phyloP scores from a whole-genome alignment of 2,113 vertebrate species.

The Sapayoa aenigma region DNA sequence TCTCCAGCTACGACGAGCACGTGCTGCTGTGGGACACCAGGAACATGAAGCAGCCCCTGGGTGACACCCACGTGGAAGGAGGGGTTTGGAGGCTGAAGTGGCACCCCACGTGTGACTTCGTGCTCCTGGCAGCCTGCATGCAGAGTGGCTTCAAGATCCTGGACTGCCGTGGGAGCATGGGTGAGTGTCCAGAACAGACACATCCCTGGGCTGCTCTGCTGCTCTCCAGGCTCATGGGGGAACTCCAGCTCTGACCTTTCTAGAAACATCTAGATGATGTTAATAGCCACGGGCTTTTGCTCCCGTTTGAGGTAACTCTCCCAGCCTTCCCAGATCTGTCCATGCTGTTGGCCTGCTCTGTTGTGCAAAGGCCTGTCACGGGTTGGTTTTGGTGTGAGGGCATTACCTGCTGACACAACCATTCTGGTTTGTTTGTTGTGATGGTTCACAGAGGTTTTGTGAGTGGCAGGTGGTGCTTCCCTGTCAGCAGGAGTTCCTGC shows the following conservation, averaged over 20 bases:
- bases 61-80: slow-evolving; percentile 78
- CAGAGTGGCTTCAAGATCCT: slow-evolving; percentile 88
- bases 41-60: slow-evolving; percentile 82
- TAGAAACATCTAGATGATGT: not conserved
- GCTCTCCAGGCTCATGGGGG: not conserved
- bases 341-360: not conserved
- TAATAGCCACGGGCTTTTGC: not conserved
- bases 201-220: not conserved
- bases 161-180: slow-evolving; percentile 77
- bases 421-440: not conserved
- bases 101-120: slow-evolving; percentile 81
- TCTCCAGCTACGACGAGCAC: slow-evolving; percentile 88
- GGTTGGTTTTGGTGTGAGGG: not conserved
- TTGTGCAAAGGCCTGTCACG: not conserved
- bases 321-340: not conserved
- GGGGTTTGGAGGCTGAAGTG: slow-evolving; percentile 96
- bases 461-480: not conserved
- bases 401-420: not conserved
- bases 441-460: not conserved
- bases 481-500: not conserved
- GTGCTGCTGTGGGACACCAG: slow-evolving; percentile 91
- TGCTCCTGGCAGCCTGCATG: slow-evolving; percentile 94
- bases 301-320: not conserved
- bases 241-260: not conserved
- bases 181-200: slow-evolving; percentile 56